These are phyloP conservation scores for Forficula auricularia DNA, from an alignment of 1,140 invertebrate genomes.

Conservation along the genomic window DNA sequence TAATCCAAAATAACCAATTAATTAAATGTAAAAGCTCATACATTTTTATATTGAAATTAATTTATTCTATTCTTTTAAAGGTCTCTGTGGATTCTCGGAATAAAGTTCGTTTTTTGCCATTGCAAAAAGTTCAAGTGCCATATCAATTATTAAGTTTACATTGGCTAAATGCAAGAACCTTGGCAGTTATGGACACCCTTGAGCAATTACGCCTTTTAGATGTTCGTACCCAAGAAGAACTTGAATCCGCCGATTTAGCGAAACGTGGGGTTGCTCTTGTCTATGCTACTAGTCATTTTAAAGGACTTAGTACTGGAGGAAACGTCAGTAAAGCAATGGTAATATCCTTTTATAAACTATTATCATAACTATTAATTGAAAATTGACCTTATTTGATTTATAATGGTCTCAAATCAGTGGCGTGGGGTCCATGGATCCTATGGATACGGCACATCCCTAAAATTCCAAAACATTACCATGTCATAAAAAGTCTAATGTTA, in stretches of 20 bases:
- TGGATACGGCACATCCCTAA: too few species aligned
- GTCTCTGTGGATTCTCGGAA: slow-evolving; percentile 11
- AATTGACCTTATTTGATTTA: too few species aligned
- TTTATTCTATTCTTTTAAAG: slow-evolving; percentile 11
- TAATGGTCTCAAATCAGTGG: too few species aligned
- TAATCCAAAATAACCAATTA: too few species aligned
- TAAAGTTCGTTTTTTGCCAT: slow-evolving; percentile 14
- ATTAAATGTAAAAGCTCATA: too few species aligned
- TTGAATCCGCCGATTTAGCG: slow-evolving; percentile 67
- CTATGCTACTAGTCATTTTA: slow-evolving; percentile 84
- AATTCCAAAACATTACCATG: too few species aligned
- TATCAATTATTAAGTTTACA: slow-evolving; percentile 30
- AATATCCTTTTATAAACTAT: too few species aligned
- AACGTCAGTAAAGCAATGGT: slow-evolving; percentile 59
- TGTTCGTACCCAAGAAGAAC: slow-evolving; percentile 66
- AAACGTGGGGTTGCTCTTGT: slow-evolving; percentile 55
- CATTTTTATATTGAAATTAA: too few species aligned
- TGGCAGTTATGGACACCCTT: slow-evolving; percentile 66
- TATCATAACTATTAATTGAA: too few species aligned
- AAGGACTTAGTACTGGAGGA: slow-evolving; percentile 58
- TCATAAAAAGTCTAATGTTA: too few species aligned
- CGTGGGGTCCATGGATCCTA: too few species aligned
- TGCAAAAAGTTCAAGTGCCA: slow-evolving; percentile 19
- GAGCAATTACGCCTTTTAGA: slow-evolving; percentile 79
- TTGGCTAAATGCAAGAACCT: slow-evolving; percentile 75